Base-by-base conservation (phyloP, 1,140 invertebrate genomes). In the Meloidogyne floridensis region DNA sequence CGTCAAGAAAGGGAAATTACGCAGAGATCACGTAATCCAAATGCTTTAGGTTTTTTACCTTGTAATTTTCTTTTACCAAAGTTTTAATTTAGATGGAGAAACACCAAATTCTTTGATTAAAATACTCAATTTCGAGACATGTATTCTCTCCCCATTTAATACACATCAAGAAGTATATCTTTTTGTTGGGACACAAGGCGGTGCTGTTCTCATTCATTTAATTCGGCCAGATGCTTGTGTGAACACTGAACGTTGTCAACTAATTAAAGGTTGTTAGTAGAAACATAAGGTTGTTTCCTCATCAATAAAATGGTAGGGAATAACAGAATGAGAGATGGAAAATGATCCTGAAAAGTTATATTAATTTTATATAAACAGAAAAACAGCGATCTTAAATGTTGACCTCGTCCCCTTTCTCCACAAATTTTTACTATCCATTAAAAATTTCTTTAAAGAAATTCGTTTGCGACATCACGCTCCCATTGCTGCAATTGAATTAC, bases 401-500 rank as follows among this genome's bases (percentile, higher is more conserved):
- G 20, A 20, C 20, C 20, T 20, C 20, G 20, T 20, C 20, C 20
- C 20, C 20, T 20, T 20, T 20, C 20, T 20, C 20, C 20, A 20
- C 20, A 20, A 20, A 20, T 20, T 20, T 20, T 20, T 20, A 20
- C 20, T 20, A 20, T 20, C 20, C 20, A 20, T 20, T 20, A 20
- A 47, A 47, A 47, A 47, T 47, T 47, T 47, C 32, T 42, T 84
- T 20, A 75, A 77, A 76, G 84, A 85, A 72, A 85, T 85, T 65
- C 82, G 84, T 53, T 65, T 85, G 42, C 73, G 72, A 69, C 84
- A 85, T 69, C 86, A 78, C 43, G 84, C 84, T n/a, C 84, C 84
- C 8, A 81, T 85, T 20, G 59, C 85, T 73, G 73, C 13, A 53
- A 78, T 85, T 47, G 82, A 86, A 51, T 74, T 69, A 53, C 8